phyloP scores from a whole-genome alignment of 2,797 vertebrate species.

The Mus minutoides region DNA sequence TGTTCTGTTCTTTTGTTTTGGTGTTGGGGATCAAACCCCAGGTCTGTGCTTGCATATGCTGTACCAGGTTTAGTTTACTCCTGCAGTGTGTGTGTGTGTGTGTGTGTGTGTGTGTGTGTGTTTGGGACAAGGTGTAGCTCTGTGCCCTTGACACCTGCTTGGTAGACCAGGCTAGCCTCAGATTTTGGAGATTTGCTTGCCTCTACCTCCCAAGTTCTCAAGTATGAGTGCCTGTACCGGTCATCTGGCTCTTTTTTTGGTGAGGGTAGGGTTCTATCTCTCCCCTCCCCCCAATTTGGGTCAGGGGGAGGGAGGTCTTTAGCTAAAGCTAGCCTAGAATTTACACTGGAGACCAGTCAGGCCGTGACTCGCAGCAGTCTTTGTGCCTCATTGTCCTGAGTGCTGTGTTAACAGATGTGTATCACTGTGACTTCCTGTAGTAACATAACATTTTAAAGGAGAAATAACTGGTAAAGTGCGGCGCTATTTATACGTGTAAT shows the following conservation, averaged over 20 bases:
- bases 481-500: slow-evolving; percentile 33
- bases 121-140: background rate
- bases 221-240: background rate
- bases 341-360: background rate
- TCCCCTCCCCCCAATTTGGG: too few species aligned
- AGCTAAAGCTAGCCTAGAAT: background rate
- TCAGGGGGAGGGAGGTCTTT: background rate
- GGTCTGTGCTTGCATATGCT: background rate
- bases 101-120: background rate
- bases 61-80: background rate
- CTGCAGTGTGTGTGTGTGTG: background rate
- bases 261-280: background rate
- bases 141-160: background rate
- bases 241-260: background rate
- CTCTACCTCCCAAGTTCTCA: background rate
- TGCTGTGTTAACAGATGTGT: background rate
- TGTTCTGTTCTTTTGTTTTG: background rate
- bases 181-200: background rate
- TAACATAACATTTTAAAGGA: background rate
- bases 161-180: background rate
- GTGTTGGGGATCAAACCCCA: background rate
- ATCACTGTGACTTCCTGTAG: background rate
- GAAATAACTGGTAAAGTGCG: slow-evolving; percentile 28
- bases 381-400: background rate
- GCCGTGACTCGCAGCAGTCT: background rate